Conservation (phyloP, 2,888 invertebrate species). For the Tipula unca region DNA sequence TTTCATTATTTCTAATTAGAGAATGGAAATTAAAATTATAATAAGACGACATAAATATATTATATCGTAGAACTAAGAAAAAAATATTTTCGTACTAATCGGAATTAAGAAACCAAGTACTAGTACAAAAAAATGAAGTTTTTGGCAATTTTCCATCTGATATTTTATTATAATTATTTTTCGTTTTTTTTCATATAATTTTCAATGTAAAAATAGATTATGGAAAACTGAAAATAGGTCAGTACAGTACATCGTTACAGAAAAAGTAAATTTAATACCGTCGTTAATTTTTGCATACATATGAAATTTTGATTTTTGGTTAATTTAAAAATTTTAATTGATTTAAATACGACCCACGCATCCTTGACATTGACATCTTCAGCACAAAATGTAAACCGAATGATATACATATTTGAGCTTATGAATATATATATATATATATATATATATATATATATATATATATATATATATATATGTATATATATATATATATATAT, state of each 20-base stretch:
- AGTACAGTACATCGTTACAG: neutral
- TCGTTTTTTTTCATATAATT: neutral
- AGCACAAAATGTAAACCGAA: neutral
- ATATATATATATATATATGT: no score
- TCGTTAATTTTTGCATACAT: neutral
- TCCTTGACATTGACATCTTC: neutral
- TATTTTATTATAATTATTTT: conserved; percentile 14
- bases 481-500: no score
- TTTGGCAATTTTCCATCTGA: conserved; percentile 27
- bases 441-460: no score
- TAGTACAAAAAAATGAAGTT: conserved; percentile 15
- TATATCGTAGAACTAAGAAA: neutral
- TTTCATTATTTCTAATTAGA: neutral
- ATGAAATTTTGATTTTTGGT: neutral
- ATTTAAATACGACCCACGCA: neutral
- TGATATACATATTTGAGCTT: neutral
- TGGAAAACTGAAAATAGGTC: neutral
- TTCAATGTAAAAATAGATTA: neutral
- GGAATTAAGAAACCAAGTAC: neutral
- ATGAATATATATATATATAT: neutral
- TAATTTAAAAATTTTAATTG: neutral
- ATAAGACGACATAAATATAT: neutral
- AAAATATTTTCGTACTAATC: neutral
- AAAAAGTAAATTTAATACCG: neutral
- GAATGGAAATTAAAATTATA: neutral